Evolutionary conservation across 1,140 invertebrate genomes (phyloP), one percentile per base, ranked within the genome.

Genomic region (Oedothorax gibbosus): DNA sequence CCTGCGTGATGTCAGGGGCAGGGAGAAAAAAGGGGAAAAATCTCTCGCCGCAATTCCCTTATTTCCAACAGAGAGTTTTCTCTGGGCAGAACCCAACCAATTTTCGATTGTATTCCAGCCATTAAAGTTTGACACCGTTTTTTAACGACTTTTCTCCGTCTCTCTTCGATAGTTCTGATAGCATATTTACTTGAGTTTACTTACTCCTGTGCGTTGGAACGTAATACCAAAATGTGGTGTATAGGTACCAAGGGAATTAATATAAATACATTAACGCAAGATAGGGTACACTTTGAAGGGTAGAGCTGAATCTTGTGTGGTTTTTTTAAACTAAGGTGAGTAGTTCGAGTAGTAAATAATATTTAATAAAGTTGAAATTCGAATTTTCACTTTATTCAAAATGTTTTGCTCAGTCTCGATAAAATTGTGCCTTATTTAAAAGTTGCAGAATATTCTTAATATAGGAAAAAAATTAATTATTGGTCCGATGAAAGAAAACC

Each of bases 91-190:
- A 49, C 62, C 65, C 65, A 77, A 60, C 75, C 75, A 57, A 77
- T 56, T 77, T 77, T 77, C 62, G 75, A 77, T 77, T 77, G 75
- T 62, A 77, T 77, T 65, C 60, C 51, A 77, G 65, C 75, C 75
- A 62, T 77, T 65, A 50, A 65, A 77, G 75, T 57, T 64, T 77
- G 75, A 77, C 75, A 77, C 75, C 75, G 51, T 60, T 77, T 77
- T 77, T 77, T 77, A 77, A 77, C 75, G 75, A 60, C 11, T 10
- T 77, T 64, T 51, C 18, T 75, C 54, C 60, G 69, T 51, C 54
- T 71, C 49, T 71, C 54, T 49, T 71, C 50, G 69, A 53, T 60
- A 14, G 57, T n/a, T 60, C 57, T 60, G 57, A 7, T n/a, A 60
- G 4, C 3, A 60, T 14, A 14, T 14, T 60, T 4, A 60, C 7